phyloP scores from a whole-genome alignment of 2,113 vertebrate species.

The Megaceryle torquata region DNA sequence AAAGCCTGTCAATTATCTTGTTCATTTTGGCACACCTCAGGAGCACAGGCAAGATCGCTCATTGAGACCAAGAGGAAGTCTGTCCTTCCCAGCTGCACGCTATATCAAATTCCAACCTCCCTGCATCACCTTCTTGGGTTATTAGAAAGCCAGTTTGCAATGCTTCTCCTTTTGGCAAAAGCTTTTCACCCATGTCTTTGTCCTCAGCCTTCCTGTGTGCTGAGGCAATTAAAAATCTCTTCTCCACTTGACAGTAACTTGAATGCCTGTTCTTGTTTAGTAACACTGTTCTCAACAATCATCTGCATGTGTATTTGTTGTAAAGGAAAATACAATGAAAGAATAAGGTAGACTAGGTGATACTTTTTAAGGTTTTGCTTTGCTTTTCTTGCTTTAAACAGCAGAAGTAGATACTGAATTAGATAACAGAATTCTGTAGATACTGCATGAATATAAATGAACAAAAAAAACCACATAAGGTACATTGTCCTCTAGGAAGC shows the following conservation, averaged over 20 bases:
- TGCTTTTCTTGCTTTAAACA: neutral
- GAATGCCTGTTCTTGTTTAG: neutral
- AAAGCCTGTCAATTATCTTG: neutral
- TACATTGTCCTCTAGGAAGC: neutral
- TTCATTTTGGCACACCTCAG: neutral
- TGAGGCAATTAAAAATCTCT: neutral
- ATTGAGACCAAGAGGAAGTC: neutral
- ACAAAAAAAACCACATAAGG: neutral
- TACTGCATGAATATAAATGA: neutral
- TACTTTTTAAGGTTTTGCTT: neutral
- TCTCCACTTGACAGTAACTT: neutral
- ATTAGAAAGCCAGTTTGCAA: neutral
- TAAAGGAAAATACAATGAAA: neutral
- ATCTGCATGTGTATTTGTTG: neutral
- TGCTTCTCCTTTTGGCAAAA: neutral
- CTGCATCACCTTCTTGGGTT: neutral
- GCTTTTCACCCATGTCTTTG: neutral
- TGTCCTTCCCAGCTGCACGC: neutral
- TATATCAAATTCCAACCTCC: neutral
- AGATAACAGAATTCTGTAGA: neutral
- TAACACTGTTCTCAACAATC: neutral
- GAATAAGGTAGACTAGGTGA: neutral
- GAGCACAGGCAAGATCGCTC: neutral
- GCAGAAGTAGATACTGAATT: neutral
- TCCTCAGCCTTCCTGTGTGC: neutral